A percentile compares a stretch with the other conserved stretches of the same genome.
These are phyloP conservation scores for Anadara kagoshimensis DNA, from an alignment of 1,140 invertebrate genomes.

Conservation along the genomic window DNA sequence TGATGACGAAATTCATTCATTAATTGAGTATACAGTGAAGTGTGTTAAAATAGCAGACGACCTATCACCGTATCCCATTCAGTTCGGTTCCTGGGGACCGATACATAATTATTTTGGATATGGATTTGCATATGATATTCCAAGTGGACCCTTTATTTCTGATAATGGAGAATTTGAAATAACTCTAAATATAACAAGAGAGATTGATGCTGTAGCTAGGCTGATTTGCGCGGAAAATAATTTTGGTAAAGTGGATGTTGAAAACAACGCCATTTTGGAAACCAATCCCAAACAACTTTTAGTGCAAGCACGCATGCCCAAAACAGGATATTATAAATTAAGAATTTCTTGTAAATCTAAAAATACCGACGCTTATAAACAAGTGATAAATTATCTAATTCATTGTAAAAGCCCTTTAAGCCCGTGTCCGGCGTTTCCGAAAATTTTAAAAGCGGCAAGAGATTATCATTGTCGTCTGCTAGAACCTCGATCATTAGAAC, in stretches of 20 bases:
- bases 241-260: slow-evolving; percentile 11
- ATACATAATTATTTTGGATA: slow-evolving; percentile 16
- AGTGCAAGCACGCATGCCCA: slow-evolving; percentile 24
- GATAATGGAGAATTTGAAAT: slow-evolving; percentile 1
- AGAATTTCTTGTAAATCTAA: too few species aligned
- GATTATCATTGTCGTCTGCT: too few species aligned
- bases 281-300: background rate
- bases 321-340: slow-evolving; percentile 15
- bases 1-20: background rate
- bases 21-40: slow-evolving; percentile 12
- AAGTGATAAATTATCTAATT: too few species aligned
- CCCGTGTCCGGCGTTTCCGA: too few species aligned
- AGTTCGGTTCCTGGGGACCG: slow-evolving; percentile 21
- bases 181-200: background rate
- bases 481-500: too few species aligned
- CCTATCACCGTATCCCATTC: slow-evolving; percentile 7
- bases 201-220: slow-evolving; percentile 6
- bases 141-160: slow-evolving; percentile 5
- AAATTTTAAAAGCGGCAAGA: too few species aligned
- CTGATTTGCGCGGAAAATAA: slow-evolving; percentile 4
- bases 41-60: background rate
- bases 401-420: too few species aligned
- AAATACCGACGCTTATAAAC: too few species aligned
- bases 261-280: slow-evolving; percentile 7
- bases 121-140: slow-evolving; percentile 14